Evolutionary conservation across 2,888 invertebrate species (phyloP), one percentile per base, ranked within the genome.

Genomic region (Spodoptera picta): DNA sequence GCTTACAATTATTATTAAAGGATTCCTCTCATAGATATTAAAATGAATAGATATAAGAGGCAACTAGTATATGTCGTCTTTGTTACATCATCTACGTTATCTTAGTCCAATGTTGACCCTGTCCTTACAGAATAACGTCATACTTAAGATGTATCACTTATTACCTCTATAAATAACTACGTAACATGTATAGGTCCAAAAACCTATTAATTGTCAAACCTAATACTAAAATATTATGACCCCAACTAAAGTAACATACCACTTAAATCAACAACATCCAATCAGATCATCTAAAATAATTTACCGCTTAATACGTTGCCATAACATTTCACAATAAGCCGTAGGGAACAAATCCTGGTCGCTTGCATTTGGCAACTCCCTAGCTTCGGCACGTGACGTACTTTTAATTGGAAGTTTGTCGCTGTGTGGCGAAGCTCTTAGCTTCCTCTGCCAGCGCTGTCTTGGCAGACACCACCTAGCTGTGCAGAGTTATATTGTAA

Each of bases 391-490:
- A 84, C 82, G 82, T 83, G 72, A 77, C 76, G 77, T 81, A 79
- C 77, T 88, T 89, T 90, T 91, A 91, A 91, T 90, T 89, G 89
- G 87, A 84, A 80, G 82, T 82, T 85, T 84, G 82, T 86, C 83
- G 81, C 83, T 81, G 80, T 80, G 82, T 81, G 77, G 81, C 80
- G 70, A 62, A 69, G 61, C 64, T 69, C 69, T 75, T 59, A 55
- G 73, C 71, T 67, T 66, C 67, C 55, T 70, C 75, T 64, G 85
- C 85, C 85, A 87, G 85, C 82, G 77, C 76, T 83, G 84, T 88
- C 85, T 90, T 91, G 90, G 89, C 90, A 90, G 81, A 84, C 83
- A 80, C 80, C 80, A 80, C 82, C 83, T 81, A 80, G 83, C 78
- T 88, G 89, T 88, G 89, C 81, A 64, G 73, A 63, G 90, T 88